Evolutionary conservation across 2,888 invertebrate genomes (phyloP).

Genomic region (Synergus itoensis): DNA sequence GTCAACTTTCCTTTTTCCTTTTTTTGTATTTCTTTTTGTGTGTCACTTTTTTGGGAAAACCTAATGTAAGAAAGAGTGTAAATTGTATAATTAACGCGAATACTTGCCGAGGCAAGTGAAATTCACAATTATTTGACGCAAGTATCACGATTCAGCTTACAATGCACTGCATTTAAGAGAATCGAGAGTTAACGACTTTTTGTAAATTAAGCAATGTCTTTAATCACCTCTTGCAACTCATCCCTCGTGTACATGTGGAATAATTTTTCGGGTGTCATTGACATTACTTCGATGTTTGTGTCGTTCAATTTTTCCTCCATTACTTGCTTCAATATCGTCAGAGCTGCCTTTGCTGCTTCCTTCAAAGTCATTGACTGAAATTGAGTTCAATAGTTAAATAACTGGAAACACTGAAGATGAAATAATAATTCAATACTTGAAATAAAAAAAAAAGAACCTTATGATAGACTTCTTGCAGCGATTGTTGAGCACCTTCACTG

Average conservation of each 20-base stretch:
- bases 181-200: neutral
- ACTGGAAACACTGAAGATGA: too few species aligned
- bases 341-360: constrained; percentile 94
- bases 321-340: constrained; percentile 98
- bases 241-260: constrained; percentile 95
- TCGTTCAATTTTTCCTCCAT: constrained; percentile 99
- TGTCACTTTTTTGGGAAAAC: constrained; percentile 21
- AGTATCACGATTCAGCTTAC: neutral
- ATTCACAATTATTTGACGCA: constrained; percentile 35
- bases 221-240: constrained; percentile 94
- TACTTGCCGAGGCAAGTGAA: neutral
- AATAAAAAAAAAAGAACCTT: constrained; percentile 72
- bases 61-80: constrained; percentile 30
- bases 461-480: constrained; percentile 85
- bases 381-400: constrained; percentile 42
- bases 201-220: constrained; percentile 82
- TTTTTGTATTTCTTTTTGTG: constrained; percentile 31
- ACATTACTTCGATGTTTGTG: constrained; percentile 98
- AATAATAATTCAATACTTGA: neutral
- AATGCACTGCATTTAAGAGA: neutral
- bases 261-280: constrained; percentile 89
- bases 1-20: neutral
- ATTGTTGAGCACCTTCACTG: constrained; percentile 99
- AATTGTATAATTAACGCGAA: constrained; percentile 24
- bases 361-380: constrained; percentile 92